These are phyloP conservation scores for Labeo rohita DNA, from an alignment of 2,113 vertebrate species.

Conservation along the genomic window DNA sequence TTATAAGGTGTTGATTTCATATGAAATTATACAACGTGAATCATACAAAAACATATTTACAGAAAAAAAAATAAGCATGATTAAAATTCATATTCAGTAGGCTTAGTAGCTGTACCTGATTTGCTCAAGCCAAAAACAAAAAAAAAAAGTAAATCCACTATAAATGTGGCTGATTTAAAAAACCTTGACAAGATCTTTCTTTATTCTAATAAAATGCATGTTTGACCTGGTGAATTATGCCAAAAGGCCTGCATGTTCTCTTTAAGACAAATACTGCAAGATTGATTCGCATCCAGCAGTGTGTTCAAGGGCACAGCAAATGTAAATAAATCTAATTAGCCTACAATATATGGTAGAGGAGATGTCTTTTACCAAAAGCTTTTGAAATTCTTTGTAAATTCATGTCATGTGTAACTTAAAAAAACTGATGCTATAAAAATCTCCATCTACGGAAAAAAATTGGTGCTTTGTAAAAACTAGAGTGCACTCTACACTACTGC, in stretches of 20 bases:
- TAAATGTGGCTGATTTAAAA: neutral
- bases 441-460: slow-evolving; percentile 7
- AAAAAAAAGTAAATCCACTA: neutral
- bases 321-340: neutral
- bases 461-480: slow-evolving; percentile 1
- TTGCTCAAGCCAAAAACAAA: neutral
- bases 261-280: neutral
- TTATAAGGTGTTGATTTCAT: neutral
- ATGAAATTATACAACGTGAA: neutral
- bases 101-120: neutral
- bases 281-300: neutral
- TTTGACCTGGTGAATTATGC: neutral
- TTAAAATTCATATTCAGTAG: neutral
- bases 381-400: neutral
- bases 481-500: neutral
- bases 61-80: neutral
- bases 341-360: neutral
- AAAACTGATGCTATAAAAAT: slow-evolving; percentile 26
- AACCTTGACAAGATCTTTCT: neutral
- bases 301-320: slow-evolving; percentile 26
- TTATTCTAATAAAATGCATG: neutral
- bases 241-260: neutral
- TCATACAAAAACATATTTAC: neutral
- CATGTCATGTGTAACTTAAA: slow-evolving; percentile 28
- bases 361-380: neutral